phyloP scores from a whole-genome alignment of 2,888 invertebrate species.

The Agrotis puta region DNA sequence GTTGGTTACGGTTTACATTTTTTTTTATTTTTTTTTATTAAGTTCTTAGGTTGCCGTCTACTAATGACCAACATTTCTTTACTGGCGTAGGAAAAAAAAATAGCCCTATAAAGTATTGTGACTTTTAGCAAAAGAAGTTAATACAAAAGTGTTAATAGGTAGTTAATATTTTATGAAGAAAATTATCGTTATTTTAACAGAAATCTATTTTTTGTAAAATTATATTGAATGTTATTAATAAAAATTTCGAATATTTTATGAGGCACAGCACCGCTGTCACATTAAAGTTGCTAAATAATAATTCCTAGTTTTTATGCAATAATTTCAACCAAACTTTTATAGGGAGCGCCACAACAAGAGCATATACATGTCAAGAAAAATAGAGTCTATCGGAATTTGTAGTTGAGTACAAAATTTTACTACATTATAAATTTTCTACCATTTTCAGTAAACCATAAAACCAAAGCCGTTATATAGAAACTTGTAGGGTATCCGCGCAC shows the following conservation, averaged over 20 bases:
- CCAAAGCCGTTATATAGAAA: no score
- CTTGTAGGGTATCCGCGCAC: no score
- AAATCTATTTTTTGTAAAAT: constrained; percentile 13
- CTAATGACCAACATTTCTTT: no score
- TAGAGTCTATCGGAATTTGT: no score
- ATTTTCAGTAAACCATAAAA: no score
- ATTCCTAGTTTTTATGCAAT: not conserved
- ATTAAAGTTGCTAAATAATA: not conserved
- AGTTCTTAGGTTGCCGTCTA: no score
- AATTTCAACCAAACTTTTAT: not conserved
- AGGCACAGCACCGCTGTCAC: not conserved
- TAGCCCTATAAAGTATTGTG: not conserved
- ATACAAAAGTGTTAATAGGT: not conserved
- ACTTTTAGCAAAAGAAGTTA: not conserved
- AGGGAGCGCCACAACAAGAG: not conserved
- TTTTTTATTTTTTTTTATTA: no score
- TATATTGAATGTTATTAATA: not conserved
- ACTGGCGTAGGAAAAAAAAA: no score
- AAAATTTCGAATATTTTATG: not conserved
- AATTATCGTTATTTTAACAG: not conserved
- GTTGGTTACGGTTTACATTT: no score
- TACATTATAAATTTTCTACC: no score
- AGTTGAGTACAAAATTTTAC: no score
- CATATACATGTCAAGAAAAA: no score
- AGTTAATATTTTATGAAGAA: not conserved